A percentile compares a stretch with the other conserved stretches of the same genome.
phyloP scores from a whole-genome alignment of 2,888 invertebrate species.

The Latheticus oryzae region DNA sequence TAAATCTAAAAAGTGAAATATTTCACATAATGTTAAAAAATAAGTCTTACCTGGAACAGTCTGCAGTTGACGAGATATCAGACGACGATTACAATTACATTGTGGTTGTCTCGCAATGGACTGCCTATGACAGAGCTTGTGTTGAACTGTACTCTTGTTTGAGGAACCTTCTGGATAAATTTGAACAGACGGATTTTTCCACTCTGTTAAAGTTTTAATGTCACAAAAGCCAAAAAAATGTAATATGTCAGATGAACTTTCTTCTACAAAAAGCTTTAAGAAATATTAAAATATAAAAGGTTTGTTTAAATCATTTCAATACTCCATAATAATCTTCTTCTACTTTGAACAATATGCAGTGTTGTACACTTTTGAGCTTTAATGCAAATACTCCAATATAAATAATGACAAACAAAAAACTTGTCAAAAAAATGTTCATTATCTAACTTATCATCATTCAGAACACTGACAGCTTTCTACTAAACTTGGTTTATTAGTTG shows the following conservation, averaged over 20 bases:
- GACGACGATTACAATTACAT: conserved; percentile 54
- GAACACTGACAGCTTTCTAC: too few species aligned
- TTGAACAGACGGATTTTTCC: too few species aligned
- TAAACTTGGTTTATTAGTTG: too few species aligned
- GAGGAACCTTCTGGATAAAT: too few species aligned
- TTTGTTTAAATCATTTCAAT: conserved; percentile 3
- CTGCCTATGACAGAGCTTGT: conserved; percentile 2
- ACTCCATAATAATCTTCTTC: conserved; percentile 21
- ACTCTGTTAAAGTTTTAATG: conserved; percentile 60
- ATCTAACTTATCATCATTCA: too few species aligned
- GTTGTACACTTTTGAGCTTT: conserved; percentile 11
- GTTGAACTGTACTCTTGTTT: neutral
- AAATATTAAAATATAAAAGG: too few species aligned
- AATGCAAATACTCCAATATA: neutral
- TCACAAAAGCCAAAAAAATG: conserved; percentile 64
- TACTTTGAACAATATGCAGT: conserved; percentile 8
- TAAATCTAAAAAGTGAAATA: conserved; percentile 8
- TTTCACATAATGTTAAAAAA: too few species aligned
- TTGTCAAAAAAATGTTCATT: conserved; percentile 22
- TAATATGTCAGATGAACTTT: conserved; percentile 21
- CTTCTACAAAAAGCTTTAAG: too few species aligned
- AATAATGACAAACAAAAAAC: conserved; percentile 11
- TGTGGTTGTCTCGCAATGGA: conserved; percentile 44
- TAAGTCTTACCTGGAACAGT: conserved; percentile 11
- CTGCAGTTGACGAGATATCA: conserved; percentile 2